phyloP scores from a whole-genome alignment of 2,797 vertebrate genomes.

The Oreochromis mossambicus region DNA sequence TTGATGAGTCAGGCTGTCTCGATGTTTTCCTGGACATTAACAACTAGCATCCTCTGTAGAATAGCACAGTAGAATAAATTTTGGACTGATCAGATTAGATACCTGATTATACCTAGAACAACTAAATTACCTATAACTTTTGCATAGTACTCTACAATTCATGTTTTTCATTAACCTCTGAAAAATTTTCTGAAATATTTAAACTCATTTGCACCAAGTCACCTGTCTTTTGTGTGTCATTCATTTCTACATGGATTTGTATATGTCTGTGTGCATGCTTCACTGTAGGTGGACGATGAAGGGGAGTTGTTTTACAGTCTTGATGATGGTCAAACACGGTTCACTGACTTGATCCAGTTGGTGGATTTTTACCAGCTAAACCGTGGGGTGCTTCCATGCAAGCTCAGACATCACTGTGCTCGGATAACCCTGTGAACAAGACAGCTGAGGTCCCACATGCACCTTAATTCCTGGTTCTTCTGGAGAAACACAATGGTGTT shows the following conservation, averaged over 20 bases:
- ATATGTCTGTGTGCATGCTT: not conserved
- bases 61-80: not conserved
- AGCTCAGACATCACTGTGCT: constrained; percentile 92
- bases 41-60: not conserved
- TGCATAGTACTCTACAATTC: not conserved
- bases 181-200: not conserved
- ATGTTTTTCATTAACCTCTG: not conserved
- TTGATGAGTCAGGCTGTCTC: not conserved
- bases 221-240: not conserved
- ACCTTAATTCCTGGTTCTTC: constrained; percentile 39
- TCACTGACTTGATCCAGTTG: constrained; percentile 95
- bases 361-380: constrained; percentile 98
- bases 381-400: constrained; percentile 91
- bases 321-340: constrained; percentile 92
- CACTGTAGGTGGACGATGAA: constrained; percentile 85
- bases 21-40: not conserved
- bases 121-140: not conserved
- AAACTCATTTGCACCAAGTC: not conserved
- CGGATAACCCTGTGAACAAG: constrained; percentile 83
- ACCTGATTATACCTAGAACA: not conserved
- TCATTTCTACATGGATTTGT: not conserved
- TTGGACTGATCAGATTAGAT: not conserved
- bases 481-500: constrained; percentile 56
- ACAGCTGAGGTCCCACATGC: constrained; percentile 13
- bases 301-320: constrained; percentile 89